phyloP scores from a whole-genome alignment of 2,797 vertebrate genomes.

The Neomorphus geoffroyi region DNA sequence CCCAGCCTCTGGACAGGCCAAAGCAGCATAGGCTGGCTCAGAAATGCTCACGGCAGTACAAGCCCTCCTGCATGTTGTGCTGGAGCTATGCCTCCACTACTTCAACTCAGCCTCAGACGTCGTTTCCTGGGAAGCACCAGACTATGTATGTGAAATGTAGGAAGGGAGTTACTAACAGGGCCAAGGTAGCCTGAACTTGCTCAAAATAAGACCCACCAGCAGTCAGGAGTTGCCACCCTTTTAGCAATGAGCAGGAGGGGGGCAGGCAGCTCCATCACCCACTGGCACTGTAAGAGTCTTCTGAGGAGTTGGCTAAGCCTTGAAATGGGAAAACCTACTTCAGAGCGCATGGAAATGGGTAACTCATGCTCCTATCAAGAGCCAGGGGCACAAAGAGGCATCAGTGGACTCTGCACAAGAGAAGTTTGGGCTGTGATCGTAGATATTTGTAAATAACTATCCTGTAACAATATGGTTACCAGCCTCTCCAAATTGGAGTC shows the following conservation, averaged over 20 bases:
- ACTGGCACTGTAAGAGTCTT: not conserved
- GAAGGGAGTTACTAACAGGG: not conserved
- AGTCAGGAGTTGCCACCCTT: too few species aligned
- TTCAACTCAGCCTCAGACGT: not conserved
- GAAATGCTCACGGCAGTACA: not conserved
- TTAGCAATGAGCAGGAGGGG: not conserved
- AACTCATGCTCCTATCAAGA: not conserved
- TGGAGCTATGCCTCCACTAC: accelerated
- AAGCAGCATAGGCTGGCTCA: not conserved
- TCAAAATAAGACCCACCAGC: not conserved
- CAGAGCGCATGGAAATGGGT: accelerated
- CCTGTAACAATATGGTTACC: not conserved
- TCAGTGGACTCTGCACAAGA: accelerated
- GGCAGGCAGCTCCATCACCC: not conserved
- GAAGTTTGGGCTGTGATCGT: not conserved
- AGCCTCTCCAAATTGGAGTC: not conserved
- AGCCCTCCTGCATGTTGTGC: not conserved
- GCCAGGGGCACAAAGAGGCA: not conserved
- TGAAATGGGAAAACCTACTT: not conserved
- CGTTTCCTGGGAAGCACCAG: not conserved
- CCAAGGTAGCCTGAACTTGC: not conserved
- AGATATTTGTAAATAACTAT: not conserved
- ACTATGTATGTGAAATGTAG: not conserved
- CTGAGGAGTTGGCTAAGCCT: not conserved
- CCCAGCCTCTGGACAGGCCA: too few species aligned